Evolutionary conservation across 64 coral and sea anemone species (phyloP).

Genomic region (Hydrozoanthus tunicans): DNA sequence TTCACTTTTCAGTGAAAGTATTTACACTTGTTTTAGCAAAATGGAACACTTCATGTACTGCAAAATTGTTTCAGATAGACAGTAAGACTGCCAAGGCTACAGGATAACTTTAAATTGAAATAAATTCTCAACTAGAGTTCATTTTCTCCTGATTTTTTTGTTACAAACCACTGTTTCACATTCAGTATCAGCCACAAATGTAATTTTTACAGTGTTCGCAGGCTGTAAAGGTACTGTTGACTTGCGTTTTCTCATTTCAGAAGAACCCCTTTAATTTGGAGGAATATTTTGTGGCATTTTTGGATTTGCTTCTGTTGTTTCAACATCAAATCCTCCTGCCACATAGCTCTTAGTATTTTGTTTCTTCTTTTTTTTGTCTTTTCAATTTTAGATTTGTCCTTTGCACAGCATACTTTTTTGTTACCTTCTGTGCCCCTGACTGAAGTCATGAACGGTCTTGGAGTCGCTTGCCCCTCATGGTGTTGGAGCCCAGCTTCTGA

Average conservation of each 20-base stretch:
- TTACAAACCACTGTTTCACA: too few species aligned
- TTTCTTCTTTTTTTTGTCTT: neutral
- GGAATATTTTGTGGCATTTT: neutral
- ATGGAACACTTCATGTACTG: too few species aligned
- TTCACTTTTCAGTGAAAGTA: neutral
- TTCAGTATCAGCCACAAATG: too few species aligned
- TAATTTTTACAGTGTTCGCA: neutral
- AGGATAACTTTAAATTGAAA: too few species aligned
- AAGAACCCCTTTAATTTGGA: neutral
- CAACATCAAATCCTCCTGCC: neutral
- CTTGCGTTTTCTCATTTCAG: constrained; percentile 8
- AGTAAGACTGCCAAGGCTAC: too few species aligned
- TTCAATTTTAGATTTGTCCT: neutral
- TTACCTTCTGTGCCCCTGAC: neutral
- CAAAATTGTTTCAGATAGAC: too few species aligned
- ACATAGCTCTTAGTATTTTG: neutral
- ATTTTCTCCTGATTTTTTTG: too few species aligned
- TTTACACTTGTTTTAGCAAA: neutral
- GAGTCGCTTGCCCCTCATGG: neutral
- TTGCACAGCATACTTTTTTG: neutral
- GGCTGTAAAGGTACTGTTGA: neutral
- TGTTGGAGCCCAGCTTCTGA: neutral
- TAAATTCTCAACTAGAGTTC: too few species aligned
- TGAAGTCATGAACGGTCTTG: neutral
- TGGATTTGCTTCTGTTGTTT: constrained; percentile 15